phyloP scores from a whole-genome alignment of 2,113 vertebrate genomes.

The Oryctolagus cuniculus region mOryCun1.1 NC_091434.1:135325001-135325500 shows the following conservation, averaged over 20 bases:
- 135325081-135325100: constrained; percentile 39
- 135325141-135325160: constrained; percentile 47
- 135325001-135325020: constrained; percentile 43
- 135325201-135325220: constrained; percentile 61
- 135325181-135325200: not conserved
- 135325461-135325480: not conserved
- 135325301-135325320: not conserved
- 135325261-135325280: not conserved
- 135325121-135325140: constrained; percentile 15
- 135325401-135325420: constrained; percentile 46
- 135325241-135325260: not conserved
- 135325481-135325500: constrained; percentile 53
- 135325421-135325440: not conserved
- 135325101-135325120: not conserved
- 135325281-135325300: not conserved
- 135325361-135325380: constrained; percentile 33
- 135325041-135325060: constrained; percentile 18
- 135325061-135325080: constrained; percentile 63
- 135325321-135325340: not conserved
- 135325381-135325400: not conserved
- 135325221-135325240: constrained; percentile 61
- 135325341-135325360: constrained; percentile 43
- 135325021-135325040: constrained; percentile 26
- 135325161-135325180: constrained; percentile 37
- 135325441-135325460: not conserved